phyloP scores from a whole-genome alignment of 1,140 invertebrate genomes.

The Drosophila funebris region DNA sequence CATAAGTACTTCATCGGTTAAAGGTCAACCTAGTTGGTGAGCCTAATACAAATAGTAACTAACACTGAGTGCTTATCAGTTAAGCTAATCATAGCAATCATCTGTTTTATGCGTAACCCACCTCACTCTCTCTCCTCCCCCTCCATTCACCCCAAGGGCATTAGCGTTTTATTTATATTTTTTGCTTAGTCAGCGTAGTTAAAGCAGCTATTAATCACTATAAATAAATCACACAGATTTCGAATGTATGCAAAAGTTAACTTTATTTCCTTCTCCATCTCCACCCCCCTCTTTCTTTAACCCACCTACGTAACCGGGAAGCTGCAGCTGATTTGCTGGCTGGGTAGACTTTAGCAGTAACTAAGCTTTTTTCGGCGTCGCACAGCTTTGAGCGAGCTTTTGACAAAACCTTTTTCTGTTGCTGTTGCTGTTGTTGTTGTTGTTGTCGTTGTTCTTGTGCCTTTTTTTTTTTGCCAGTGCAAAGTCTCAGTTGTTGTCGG shows the following conservation, averaged over 20 bases:
- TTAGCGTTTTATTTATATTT: not conserved
- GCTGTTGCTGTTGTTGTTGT: conserved; percentile 8
- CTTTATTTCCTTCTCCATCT: not conserved
- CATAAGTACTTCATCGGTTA: conserved; percentile 8
- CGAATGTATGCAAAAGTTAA: conserved; percentile 10
- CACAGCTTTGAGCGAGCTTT: conserved; percentile 35
- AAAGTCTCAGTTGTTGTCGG: conserved; percentile 39
- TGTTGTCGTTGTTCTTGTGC: not conserved
- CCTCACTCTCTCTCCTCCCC: not conserved
- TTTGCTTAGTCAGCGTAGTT: not conserved
- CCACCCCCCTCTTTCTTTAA: not conserved
- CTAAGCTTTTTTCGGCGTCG: conserved; percentile 13
- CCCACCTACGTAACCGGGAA: not conserved
- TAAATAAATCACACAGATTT: conserved; percentile 19
- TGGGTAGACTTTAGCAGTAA: conserved; percentile 18
- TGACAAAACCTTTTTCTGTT: conserved; percentile 5
- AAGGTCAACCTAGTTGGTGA: conserved; percentile 18
- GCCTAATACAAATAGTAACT: not conserved
- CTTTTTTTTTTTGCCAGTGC: conserved; percentile 27
- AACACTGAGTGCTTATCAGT: not conserved
- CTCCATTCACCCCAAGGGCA: not conserved
- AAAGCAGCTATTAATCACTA: conserved; percentile 25
- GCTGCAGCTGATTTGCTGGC: conserved; percentile 28
- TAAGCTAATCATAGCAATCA: not conserved
- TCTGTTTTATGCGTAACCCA: not conserved